phyloP scores from a whole-genome alignment of 2,797 vertebrate genomes.

The Mus caroli region DNA sequence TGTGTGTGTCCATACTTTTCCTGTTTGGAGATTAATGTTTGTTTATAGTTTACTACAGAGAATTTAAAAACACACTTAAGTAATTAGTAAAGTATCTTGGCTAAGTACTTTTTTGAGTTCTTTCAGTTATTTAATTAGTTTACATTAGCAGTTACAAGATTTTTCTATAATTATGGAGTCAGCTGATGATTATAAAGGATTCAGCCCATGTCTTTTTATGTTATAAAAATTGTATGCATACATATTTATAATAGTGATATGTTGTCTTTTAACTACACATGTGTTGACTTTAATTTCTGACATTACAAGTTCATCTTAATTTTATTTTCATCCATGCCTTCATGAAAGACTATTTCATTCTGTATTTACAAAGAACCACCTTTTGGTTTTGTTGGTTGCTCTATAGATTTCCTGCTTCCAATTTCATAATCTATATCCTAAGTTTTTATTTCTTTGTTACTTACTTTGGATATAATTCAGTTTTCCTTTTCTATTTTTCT shows the following conservation, averaged over 20 bases:
- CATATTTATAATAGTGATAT: not conserved
- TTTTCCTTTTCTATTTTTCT: not conserved
- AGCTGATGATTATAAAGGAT: not conserved
- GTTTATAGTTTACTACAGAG: not conserved
- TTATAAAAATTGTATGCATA: not conserved
- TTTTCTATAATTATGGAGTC: not conserved
- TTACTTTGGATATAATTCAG: not conserved
- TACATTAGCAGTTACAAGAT: not conserved
- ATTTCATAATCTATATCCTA: not conserved
- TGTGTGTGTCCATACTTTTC: no score
- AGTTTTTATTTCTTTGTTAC: not conserved
- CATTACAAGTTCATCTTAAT: not conserved
- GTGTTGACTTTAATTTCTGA: not conserved
- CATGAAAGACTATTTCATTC: not conserved
- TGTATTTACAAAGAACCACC: not conserved
- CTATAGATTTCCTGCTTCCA: not conserved
- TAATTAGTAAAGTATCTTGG: not conserved
- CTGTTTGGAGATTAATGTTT: not conserved
- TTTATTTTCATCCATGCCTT: not conserved
- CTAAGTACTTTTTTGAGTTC: not conserved
- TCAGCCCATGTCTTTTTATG: not conserved
- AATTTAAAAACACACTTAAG: not conserved
- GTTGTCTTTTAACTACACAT: not conserved
- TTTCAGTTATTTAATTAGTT: not conserved
- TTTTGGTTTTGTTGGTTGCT: not conserved